These are phyloP conservation scores for Geodia barretti DNA, from an alignment of 37 sponge, comb jelly and placozoan species.

Conservation along the genomic window DNA sequence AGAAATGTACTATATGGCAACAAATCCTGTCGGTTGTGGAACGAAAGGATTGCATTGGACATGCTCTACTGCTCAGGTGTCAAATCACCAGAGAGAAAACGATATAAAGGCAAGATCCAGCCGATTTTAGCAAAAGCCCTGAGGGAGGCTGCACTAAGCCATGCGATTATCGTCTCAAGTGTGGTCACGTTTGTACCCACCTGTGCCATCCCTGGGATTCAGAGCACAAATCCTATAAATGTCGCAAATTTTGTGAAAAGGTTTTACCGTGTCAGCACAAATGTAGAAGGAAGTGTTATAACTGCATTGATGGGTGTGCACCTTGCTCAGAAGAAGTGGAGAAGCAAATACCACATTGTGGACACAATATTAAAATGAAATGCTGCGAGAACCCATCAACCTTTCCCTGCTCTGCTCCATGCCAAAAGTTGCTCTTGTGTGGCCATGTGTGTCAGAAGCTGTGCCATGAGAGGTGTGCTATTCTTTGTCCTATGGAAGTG, in stretches of 20 bases:
- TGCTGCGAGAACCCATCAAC: slow-evolving; percentile 43
- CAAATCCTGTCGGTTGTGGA: slow-evolving; percentile 55
- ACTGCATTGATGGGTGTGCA: slow-evolving; percentile 40
- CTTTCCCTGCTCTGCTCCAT: slow-evolving; percentile 45
- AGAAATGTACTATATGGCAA: slow-evolving; percentile 65
- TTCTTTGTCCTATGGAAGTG: slow-evolving; percentile 22
- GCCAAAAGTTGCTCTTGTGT: slow-evolving; percentile 64
- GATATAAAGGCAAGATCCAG: not conserved
- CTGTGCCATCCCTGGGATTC: slow-evolving; percentile 73
- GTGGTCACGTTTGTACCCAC: slow-evolving; percentile 79
- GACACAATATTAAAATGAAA: slow-evolving; percentile 28
- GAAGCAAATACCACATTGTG: slow-evolving; percentile 49
- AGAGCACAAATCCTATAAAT: slow-evolving; percentile 58
- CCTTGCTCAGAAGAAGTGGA: slow-evolving; percentile 57
- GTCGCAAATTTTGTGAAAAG: slow-evolving; percentile 49
- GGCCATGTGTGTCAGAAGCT: slow-evolving; percentile 70
- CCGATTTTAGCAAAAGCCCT: slow-evolving; percentile 73
- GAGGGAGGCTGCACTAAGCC: slow-evolving; percentile 81
- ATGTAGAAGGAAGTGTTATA: slow-evolving; percentile 64
- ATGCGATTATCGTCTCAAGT: slow-evolving; percentile 56
- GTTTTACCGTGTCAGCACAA: slow-evolving; percentile 70
- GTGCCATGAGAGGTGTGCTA: slow-evolving; percentile 63
- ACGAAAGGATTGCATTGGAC: slow-evolving; percentile 38
- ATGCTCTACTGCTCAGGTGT: slow-evolving; percentile 72
- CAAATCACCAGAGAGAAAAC: slow-evolving; percentile 56